These are phyloP conservation scores for Solea solea DNA, from an alignment of 2,113 vertebrate species.

Conservation along the genomic window DNA sequence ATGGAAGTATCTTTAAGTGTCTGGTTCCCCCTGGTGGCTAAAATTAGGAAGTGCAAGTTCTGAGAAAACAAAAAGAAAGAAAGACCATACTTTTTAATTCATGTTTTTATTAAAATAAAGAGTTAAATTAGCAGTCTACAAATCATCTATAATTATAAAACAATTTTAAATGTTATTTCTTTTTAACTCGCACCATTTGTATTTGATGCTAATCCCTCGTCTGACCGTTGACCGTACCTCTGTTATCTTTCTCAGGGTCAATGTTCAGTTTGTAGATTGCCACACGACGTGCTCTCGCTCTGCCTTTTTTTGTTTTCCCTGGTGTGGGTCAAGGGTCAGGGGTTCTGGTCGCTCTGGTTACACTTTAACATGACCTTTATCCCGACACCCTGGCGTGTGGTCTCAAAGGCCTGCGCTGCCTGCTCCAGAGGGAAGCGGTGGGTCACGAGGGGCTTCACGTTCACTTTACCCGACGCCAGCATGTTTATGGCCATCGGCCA, in stretches of 20 bases:
- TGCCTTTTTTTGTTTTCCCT: conserved; percentile 17
- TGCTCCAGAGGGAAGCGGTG: conserved; percentile 96
- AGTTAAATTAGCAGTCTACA: conserved; percentile 5
- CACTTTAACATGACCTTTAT: conserved; percentile 98
- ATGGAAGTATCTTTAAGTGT: not conserved
- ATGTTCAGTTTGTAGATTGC: conserved; percentile 23
- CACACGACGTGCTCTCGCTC: not conserved
- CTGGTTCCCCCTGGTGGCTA: conserved; percentile 52
- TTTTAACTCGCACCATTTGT: conserved; percentile 1
- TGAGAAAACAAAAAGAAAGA: not conserved
- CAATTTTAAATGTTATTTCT: not conserved
- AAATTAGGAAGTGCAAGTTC: conserved; percentile 12
- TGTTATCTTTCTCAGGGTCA: conserved; percentile 41
- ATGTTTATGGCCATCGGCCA: conserved; percentile 95
- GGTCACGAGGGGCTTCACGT: conserved; percentile 92
- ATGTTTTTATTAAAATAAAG: conserved; percentile 8
- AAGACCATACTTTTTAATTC: not conserved
- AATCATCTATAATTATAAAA: not conserved
- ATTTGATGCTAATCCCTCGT: not conserved
- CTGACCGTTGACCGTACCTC: conserved; percentile 8
- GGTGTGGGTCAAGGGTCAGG: conserved; percentile 72
- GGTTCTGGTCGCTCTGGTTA: conserved; percentile 87
- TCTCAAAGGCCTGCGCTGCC: conserved; percentile 91
- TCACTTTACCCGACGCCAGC: conserved; percentile 88
- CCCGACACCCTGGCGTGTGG: conserved; percentile 86